Percentiles rank a stretch among this genome's conserved stretches.
Conservation (phyloP, 2,888 invertebrate species). For the Dascillus cervinus region DNA sequence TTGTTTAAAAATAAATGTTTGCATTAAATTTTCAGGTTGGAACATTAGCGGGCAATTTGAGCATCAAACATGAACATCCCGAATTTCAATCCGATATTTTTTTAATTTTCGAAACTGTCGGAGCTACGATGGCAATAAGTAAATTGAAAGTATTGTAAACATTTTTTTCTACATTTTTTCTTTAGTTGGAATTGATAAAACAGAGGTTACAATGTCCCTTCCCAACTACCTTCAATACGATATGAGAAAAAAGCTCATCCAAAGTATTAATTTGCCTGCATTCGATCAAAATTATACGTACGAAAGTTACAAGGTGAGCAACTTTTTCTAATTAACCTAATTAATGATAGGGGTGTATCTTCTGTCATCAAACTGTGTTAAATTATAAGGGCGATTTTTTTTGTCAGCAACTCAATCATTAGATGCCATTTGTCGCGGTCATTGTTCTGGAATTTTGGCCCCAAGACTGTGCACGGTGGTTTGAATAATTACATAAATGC, state of each 20-base stretch:
- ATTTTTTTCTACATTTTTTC: slow-evolving; percentile 7
- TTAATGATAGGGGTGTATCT: too few species aligned
- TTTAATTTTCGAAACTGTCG: slow-evolving; percentile 53
- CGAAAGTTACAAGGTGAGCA: slow-evolving; percentile 14
- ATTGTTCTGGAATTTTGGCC: too few species aligned
- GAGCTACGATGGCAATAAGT: slow-evolving; percentile 44
- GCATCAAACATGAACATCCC: slow-evolving; percentile 57
- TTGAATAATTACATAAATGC: too few species aligned
- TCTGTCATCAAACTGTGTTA: too few species aligned
- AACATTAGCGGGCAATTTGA: slow-evolving; percentile 65
- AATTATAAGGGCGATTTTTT: too few species aligned
- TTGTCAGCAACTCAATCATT: too few species aligned
- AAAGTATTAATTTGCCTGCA: slow-evolving; percentile 44
- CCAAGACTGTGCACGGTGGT: too few species aligned
- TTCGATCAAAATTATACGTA: slow-evolving; percentile 34
- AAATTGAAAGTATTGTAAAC: slow-evolving; percentile 3
- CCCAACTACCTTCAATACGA: slow-evolving; percentile 14
- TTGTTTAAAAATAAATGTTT: slow-evolving; percentile 1
- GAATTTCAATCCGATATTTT: slow-evolving; percentile 71
- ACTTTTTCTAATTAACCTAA: not conserved
- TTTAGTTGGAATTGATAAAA: slow-evolving; percentile 25
- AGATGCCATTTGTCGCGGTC: too few species aligned
- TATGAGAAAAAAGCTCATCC: slow-evolving; percentile 34
- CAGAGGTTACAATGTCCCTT: slow-evolving; percentile 20
- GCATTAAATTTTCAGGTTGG: slow-evolving; percentile 47